Conservation (phyloP, 2,113 vertebrate genomes). For the Tringa solitaria region DNA sequence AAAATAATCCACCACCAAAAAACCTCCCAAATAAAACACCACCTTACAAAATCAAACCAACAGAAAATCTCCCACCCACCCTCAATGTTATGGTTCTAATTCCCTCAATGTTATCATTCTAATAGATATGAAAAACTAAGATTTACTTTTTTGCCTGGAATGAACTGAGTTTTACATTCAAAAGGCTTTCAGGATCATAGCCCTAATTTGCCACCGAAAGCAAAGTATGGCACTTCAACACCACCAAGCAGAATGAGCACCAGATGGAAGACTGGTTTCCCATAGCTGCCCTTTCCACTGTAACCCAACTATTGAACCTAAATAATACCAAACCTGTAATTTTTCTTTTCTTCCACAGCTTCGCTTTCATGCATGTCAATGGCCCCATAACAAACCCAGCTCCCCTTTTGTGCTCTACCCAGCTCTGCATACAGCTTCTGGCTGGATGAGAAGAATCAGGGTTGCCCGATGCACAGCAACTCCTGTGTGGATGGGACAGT, state of each 20-base stretch:
- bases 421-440: neutral
- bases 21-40: neutral
- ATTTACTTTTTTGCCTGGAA: neutral
- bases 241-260: neutral
- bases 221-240: rapidly evolving
- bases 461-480: neutral
- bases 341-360: neutral
- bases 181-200: neutral
- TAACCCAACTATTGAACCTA: neutral
- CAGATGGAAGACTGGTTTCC: neutral
- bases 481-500: neutral
- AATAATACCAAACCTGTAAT: neutral
- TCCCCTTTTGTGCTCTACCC: neutral
- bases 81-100: neutral
- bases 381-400: neutral
- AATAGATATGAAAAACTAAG: neutral
- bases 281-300: neutral
- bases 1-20: neutral
- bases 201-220: neutral
- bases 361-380: neutral
- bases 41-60: neutral
- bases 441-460: neutral
- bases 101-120: neutral
- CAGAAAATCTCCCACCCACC: neutral
- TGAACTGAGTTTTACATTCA: neutral